These are phyloP conservation scores for Xenops minutus DNA, from an alignment of 2,797 vertebrate species.

Conservation along the genomic window DNA sequence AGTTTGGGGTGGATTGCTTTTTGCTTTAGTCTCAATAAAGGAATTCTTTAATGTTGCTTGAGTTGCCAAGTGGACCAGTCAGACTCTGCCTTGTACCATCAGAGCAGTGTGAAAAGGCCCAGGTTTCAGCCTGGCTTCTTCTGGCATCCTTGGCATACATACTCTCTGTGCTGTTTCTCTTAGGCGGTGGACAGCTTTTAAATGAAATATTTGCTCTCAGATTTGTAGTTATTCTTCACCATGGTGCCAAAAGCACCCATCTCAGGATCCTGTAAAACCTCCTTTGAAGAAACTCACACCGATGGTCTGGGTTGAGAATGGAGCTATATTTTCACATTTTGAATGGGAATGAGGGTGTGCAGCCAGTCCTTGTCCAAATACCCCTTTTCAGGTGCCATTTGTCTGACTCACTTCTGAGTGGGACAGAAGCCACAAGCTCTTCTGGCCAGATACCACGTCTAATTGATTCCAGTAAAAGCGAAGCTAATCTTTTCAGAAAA, in stretches of 20 bases:
- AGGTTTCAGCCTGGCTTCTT: background rate
- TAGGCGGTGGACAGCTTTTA: background rate
- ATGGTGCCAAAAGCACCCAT: rapidly evolving
- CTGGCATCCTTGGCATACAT: background rate
- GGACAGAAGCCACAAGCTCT: slow-evolving; percentile 21
- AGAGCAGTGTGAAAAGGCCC: background rate
- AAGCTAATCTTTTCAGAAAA: slow-evolving; percentile 21
- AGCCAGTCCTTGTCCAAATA: background rate
- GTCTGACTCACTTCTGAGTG: background rate
- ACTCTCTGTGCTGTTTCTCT: background rate
- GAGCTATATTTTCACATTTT: background rate
- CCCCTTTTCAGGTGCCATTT: background rate
- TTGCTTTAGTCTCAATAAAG: background rate
- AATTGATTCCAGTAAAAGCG: slow-evolving; percentile 45
- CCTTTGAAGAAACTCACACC: background rate
- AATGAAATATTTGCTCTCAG: background rate
- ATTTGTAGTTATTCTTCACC: background rate
- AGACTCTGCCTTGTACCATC: background rate
- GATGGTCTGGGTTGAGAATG: background rate
- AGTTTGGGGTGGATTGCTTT: background rate
- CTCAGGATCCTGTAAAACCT: background rate
- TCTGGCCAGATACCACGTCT: background rate
- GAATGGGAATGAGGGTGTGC: background rate
- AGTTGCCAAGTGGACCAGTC: background rate
- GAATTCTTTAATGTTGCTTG: background rate